Evolutionary conservation across 2,113 vertebrate species (phyloP).

Genomic region (Eleginops maclovinus): DNA sequence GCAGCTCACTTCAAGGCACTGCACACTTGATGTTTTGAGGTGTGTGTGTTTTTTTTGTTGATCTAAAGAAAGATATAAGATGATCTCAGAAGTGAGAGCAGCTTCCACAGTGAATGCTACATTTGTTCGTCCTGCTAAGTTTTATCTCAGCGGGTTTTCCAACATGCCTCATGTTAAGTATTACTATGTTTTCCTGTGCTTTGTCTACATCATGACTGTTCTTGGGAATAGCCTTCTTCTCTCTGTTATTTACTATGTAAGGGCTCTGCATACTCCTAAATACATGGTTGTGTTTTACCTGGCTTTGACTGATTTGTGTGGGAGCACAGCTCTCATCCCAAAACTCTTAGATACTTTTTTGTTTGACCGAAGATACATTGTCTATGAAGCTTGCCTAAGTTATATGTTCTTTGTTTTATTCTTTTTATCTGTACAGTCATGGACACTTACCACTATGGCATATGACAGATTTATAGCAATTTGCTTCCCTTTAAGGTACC

Average conservation of each 20-base stretch:
- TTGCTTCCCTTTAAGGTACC: constrained; percentile 72
- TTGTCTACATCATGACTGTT: constrained; percentile 62
- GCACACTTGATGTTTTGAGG: background rate
- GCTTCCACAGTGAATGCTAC: constrained; percentile 20
- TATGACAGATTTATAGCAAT: constrained; percentile 79
- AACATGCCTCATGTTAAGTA: constrained; percentile 55
- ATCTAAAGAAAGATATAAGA: background rate
- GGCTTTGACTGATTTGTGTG: constrained; percentile 73
- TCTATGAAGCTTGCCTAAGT: constrained; percentile 68
- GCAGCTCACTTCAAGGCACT: background rate
- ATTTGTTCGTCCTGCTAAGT: constrained; percentile 49
- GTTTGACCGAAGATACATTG: constrained; percentile 63
- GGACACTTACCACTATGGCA: constrained; percentile 67
- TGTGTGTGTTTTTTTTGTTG: background rate
- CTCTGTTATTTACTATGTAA: constrained; percentile 49
- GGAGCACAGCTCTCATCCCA: constrained; percentile 72
- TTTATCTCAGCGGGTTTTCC: constrained; percentile 58
- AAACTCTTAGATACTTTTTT: constrained; percentile 73
- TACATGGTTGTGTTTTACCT: constrained; percentile 73
- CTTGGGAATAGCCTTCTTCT: constrained; percentile 65
- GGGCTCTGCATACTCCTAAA: constrained; percentile 72
- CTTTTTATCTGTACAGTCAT: constrained; percentile 67
- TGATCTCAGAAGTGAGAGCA: constrained; percentile 9
- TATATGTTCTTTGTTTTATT: constrained; percentile 73
- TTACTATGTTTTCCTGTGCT: constrained; percentile 69